Evolutionary conservation across 2,888 invertebrate genomes (phyloP).

Genomic region (Aspidapion aeneum): DNA sequence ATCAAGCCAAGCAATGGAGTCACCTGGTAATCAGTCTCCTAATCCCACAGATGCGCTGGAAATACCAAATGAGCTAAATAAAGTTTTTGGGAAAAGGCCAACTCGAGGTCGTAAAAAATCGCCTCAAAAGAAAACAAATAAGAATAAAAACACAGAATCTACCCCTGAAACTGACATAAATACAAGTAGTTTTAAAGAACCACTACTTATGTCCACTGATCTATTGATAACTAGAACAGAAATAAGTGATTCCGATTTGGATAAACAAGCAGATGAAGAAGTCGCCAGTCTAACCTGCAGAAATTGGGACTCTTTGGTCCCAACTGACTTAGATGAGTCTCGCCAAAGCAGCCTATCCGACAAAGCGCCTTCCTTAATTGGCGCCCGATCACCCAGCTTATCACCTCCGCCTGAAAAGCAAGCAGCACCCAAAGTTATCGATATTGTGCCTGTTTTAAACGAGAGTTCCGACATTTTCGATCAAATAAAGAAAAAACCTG

Average conservation of each 20-base stretch:
- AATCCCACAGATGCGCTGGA: too few relatives aligned
- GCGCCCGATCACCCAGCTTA: neutral
- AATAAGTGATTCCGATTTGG: neutral
- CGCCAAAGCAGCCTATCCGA: neutral
- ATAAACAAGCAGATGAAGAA: neutral
- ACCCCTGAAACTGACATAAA: neutral
- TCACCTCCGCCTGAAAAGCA: neutral
- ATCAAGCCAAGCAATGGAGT: too few relatives aligned
- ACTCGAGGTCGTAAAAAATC: neutral
- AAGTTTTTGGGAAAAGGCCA: neutral
- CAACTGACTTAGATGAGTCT: neutral
- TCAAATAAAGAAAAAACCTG: neutral
- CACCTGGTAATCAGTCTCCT: too few relatives aligned
- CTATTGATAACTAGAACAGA: neutral
- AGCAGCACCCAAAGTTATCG: neutral
- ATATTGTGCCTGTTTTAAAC: neutral
- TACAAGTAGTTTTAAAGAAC: neutral
- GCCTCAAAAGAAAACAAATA: neutral
- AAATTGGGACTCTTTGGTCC: neutral
- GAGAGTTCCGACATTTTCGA: neutral
- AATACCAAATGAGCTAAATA: too few relatives aligned
- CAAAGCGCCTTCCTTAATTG: neutral
- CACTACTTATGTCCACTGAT: neutral
- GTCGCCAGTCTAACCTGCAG: neutral
- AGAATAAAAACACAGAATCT: neutral